phyloP scores from a whole-genome alignment of 2,888 invertebrate genomes.

The Lasioglossum zephyrum region DNA sequence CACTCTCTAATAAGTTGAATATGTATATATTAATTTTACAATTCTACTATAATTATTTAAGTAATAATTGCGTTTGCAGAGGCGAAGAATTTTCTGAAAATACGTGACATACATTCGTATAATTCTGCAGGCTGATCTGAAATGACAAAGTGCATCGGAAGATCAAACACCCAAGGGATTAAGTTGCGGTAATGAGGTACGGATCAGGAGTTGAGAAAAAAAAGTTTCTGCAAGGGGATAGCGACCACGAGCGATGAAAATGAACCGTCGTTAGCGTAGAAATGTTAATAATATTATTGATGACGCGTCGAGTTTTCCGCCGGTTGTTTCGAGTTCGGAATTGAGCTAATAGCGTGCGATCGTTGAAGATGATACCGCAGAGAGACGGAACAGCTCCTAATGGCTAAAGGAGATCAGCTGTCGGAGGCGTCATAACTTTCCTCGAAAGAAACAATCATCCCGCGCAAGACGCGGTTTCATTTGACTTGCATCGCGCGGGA shows the following conservation, averaged over 20 bases:
- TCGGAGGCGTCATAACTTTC: constrained; percentile 3
- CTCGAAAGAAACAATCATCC: background rate
- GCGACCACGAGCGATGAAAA: background rate
- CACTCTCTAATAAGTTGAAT: too few relatives aligned
- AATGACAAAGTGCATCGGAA: too few relatives aligned
- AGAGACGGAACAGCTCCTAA: background rate
- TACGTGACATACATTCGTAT: too few relatives aligned
- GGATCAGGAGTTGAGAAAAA: background rate
- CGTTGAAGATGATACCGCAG: background rate
- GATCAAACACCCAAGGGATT: too few relatives aligned
- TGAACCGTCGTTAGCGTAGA: background rate
- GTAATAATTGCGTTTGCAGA: too few relatives aligned
- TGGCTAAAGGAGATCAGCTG: background rate
- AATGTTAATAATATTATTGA: background rate
- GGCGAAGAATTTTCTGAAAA: too few relatives aligned
- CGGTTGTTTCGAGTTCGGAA: background rate
- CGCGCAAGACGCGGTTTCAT: background rate
- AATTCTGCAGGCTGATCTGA: too few relatives aligned
- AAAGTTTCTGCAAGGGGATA: background rate
- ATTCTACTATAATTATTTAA: too few relatives aligned
- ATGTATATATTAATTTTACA: too few relatives aligned
- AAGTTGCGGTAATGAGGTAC: too few relatives aligned
- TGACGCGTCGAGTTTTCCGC: background rate
- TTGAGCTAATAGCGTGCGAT: background rate
- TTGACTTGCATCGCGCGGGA: background rate